Percentiles rank a stretch among this genome's conserved stretches.
Conservation (phyloP, 2,113 vertebrate genomes). For the Prunella fulvescens region DNA sequence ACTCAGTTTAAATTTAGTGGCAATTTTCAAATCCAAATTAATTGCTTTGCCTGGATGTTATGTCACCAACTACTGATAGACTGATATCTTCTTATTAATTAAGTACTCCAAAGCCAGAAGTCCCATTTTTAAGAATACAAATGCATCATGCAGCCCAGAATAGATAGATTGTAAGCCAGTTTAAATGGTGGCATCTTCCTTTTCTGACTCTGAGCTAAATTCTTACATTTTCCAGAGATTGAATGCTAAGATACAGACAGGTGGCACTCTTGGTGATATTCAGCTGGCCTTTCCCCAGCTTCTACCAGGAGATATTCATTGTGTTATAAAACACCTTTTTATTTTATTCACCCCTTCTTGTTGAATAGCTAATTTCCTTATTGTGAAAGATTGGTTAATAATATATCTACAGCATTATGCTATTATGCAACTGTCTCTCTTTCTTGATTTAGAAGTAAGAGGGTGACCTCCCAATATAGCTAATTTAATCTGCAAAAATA, state of each 20-base stretch:
- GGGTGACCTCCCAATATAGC: constrained; percentile 65
- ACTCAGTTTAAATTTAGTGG: background rate
- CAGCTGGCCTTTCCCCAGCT: background rate
- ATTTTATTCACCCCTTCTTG: background rate
- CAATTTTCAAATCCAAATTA: background rate
- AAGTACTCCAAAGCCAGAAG: background rate
- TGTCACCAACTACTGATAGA: background rate
- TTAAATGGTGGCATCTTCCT: background rate
- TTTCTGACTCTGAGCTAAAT: background rate
- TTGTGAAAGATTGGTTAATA: constrained; percentile 29
- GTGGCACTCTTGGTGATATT: background rate
- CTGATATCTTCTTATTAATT: background rate
- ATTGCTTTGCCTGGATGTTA: background rate
- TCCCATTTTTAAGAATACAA: background rate
- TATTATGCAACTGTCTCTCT: constrained; percentile 56
- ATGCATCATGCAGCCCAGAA: background rate
- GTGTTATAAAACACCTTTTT: background rate
- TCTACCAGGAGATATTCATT: background rate
- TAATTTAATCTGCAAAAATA: constrained; percentile 72
- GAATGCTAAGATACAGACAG: background rate
- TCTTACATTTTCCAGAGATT: background rate
- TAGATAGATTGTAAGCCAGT: background rate
- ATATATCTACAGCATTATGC: background rate
- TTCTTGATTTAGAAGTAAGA: constrained; percentile 59
- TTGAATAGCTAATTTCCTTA: background rate